phyloP scores from a whole-genome alignment of 1,140 invertebrate genomes.

The Drosophila teissieri region DNA sequence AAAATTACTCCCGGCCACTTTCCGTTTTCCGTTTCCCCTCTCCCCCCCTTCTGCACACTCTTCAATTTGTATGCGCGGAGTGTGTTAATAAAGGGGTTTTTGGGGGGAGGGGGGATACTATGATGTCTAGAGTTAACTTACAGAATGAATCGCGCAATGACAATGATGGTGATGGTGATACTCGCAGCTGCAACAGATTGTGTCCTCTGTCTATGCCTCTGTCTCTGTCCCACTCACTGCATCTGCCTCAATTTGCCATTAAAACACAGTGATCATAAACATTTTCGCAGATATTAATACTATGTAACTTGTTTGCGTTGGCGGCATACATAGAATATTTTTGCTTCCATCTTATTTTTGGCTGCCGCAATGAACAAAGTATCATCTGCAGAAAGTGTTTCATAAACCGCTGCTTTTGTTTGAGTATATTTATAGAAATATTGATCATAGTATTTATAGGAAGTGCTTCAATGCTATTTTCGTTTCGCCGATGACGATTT shows the following conservation, averaged over 20 bases:
- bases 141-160: conserved; percentile 58
- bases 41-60: neutral
- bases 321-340: neutral
- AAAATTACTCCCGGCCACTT: conserved; percentile 70
- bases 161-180: conserved; percentile 33
- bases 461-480: conserved; percentile 15
- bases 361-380: conserved; percentile 22
- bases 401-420: conserved; percentile 15
- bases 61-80: conserved; percentile 56
- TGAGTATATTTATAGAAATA: conserved; percentile 26
- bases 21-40: conserved; percentile 57
- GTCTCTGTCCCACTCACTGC: too few relatives aligned
- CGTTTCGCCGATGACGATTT: conserved; percentile 21
- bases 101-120: neutral
- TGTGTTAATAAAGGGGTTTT: neutral
- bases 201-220: neutral
- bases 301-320: too few relatives aligned
- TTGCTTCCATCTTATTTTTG: neutral
- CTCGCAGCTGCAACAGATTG: conserved; percentile 16
- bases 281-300: too few relatives aligned
- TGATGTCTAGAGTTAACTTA: conserved; percentile 18
- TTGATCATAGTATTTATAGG: conserved; percentile 24
- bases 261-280: too few relatives aligned
- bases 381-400: conserved; percentile 15
- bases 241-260: too few relatives aligned